A percentile compares a stretch with the other conserved stretches of the same genome.
phyloP scores from a whole-genome alignment of 2,888 invertebrate species.

The Axea sp. region DNA sequence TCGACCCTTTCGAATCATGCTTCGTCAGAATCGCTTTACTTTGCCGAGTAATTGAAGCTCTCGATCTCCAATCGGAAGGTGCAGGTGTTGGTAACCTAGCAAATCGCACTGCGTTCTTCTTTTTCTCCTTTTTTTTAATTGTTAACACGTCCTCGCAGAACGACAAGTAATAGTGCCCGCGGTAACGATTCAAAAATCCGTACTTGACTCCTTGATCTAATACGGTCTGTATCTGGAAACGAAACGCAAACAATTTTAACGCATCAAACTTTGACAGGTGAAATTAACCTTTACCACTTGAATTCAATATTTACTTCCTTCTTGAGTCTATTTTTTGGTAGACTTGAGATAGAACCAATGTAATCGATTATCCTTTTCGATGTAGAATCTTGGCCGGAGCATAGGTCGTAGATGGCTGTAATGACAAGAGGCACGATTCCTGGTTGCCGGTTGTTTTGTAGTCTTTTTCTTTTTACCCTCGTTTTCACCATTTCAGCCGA shows the following conservation, averaged over 20 bases:
- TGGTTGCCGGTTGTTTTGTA: slow-evolving; percentile 59
- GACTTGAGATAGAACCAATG: slow-evolving; percentile 69
- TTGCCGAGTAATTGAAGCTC: slow-evolving; percentile 3
- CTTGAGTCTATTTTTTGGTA: slow-evolving; percentile 67
- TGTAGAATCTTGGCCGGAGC: slow-evolving; percentile 71
- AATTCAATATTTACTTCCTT: slow-evolving; percentile 68
- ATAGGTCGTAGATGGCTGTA: slow-evolving; percentile 72
- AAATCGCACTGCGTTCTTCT: slow-evolving; percentile 70
- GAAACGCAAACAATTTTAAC: not conserved
- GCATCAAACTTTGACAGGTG: slow-evolving; percentile 1
- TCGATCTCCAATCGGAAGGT: slow-evolving; percentile 59
- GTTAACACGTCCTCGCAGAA: slow-evolving; percentile 56
- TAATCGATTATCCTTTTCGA: slow-evolving; percentile 70
- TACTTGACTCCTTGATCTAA: slow-evolving; percentile 70
- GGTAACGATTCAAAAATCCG: slow-evolving; percentile 69
- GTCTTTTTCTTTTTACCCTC: slow-evolving; percentile 39
- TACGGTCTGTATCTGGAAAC: no score
- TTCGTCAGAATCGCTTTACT: slow-evolving; percentile 9
- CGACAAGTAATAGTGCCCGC: slow-evolving; percentile 72
- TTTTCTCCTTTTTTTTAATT: slow-evolving; percentile 54
- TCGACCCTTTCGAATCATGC: slow-evolving; percentile 25
- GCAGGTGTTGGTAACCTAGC: slow-evolving; percentile 68
- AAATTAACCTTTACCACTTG: not conserved
- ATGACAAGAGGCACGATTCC: slow-evolving; percentile 72
- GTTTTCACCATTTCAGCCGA: slow-evolving; percentile 62